Percentiles rank a stretch among this genome's conserved stretches.
Conservation (phyloP, 2,797 vertebrate species). For the Neosilurus mollespiculum region DNA sequence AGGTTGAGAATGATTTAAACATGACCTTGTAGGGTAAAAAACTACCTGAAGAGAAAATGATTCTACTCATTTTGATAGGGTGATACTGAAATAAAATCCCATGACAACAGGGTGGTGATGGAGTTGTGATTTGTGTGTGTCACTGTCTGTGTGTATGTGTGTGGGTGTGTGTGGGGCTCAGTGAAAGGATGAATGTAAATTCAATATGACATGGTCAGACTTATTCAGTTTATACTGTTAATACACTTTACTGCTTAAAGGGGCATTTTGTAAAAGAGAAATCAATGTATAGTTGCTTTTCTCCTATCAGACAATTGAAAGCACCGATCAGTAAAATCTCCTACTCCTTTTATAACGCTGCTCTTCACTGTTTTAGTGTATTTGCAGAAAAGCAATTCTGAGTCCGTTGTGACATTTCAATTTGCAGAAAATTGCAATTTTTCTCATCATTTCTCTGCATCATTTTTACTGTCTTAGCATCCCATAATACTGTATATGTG, state of each 20-base stretch:
- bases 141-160: background rate
- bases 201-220: background rate
- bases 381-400: too few relatives aligned
- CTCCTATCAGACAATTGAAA: too few relatives aligned
- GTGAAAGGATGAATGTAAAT: background rate
- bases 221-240: background rate
- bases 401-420: too few relatives aligned
- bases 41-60: background rate
- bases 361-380: too few relatives aligned
- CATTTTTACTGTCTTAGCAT: too few relatives aligned
- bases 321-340: too few relatives aligned
- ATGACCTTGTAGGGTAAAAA: background rate
- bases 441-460: too few relatives aligned
- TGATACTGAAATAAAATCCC: background rate
- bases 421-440: too few relatives aligned
- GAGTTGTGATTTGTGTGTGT: background rate
- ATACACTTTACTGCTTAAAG: background rate
- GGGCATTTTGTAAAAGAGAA: too few relatives aligned
- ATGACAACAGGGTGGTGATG: background rate
- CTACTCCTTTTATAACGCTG: too few relatives aligned
- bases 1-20: conserved; percentile 2
- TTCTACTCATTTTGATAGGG: background rate
- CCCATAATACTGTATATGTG: too few relatives aligned
- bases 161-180: background rate
- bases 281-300: too few relatives aligned